A percentile compares a stretch with the other conserved stretches of the same genome.
These are phyloP conservation scores for Bufo gargarizans DNA, from an alignment of 2,113 vertebrate genomes.

Conservation along the genomic window DNA sequence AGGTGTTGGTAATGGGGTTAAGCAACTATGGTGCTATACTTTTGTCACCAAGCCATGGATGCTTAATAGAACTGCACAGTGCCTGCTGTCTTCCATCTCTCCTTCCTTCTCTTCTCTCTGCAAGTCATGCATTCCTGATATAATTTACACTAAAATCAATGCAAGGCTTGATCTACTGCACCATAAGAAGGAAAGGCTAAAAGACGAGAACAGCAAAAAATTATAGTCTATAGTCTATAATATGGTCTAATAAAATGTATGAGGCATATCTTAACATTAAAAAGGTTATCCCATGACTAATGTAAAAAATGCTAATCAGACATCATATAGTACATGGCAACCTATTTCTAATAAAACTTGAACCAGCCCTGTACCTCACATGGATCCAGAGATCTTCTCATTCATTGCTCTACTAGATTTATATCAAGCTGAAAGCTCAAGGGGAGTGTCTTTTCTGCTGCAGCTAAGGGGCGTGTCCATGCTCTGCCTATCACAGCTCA, in stretches of 20 bases:
- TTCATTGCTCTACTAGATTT: too few species aligned
- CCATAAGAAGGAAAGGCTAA: background rate
- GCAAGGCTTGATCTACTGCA: background rate
- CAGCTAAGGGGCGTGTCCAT: too few species aligned
- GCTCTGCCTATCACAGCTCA: too few species aligned
- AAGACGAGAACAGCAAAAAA: background rate
- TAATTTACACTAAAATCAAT: background rate
- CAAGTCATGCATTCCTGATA: background rate
- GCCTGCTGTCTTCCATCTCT: background rate
- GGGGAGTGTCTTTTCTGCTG: too few species aligned
- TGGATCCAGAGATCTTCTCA: too few species aligned
- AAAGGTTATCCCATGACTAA: too few species aligned
- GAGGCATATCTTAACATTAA: background rate
- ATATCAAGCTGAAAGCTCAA: too few species aligned
- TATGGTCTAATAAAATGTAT: background rate
- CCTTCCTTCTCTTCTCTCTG: background rate
- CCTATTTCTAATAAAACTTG: too few species aligned
- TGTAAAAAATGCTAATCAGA: too few species aligned
- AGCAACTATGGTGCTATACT: background rate
- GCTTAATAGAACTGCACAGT: background rate
- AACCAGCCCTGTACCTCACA: too few species aligned
- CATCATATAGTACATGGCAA: too few species aligned
- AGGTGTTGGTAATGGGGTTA: background rate
- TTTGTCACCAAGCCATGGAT: background rate
- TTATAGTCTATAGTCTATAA: too few species aligned